Percentiles rank a stretch among this genome's conserved stretches.
Evolutionary conservation across 2,797 vertebrate species (phyloP).

Genomic region (Propithecus perrieri): DNA sequence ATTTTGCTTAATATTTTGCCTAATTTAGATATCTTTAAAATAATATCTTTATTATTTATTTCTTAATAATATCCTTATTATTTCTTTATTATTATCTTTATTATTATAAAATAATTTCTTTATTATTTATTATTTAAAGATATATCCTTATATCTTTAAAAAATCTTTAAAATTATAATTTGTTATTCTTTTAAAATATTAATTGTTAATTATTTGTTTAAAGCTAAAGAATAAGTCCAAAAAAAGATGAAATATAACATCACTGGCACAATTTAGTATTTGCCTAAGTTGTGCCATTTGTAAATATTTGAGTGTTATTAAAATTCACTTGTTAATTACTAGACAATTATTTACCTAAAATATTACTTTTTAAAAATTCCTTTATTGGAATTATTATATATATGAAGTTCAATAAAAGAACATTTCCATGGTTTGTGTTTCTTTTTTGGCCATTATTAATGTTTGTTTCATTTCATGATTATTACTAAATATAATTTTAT

Average conservation of each 20-base stretch:
- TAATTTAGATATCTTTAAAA: constrained; percentile 51
- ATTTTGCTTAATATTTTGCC: constrained; percentile 50
- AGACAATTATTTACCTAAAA: constrained; percentile 53
- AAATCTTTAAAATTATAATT: constrained; percentile 37
- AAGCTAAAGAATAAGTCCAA: constrained; percentile 35
- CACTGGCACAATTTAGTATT: constrained; percentile 26
- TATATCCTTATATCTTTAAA: not conserved
- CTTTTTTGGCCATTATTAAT: not conserved
- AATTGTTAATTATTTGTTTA: not conserved
- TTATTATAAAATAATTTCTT: constrained; percentile 12
- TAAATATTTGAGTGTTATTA: constrained; percentile 59
- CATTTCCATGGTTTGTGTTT: constrained; percentile 17
- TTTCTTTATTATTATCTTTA: not conserved
- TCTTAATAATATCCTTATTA: not conserved
- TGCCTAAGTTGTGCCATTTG: constrained; percentile 26
- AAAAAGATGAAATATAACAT: constrained; percentile 33
- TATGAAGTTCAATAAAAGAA: not conserved
- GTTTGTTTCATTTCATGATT: constrained; percentile 12
- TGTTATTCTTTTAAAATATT: constrained; percentile 47
- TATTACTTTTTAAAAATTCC: constrained; percentile 20
- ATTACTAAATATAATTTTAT: constrained; percentile 26
- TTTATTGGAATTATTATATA: constrained; percentile 3
- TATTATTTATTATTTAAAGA: constrained; percentile 13
- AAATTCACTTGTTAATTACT: constrained; percentile 62
- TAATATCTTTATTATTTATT: constrained; percentile 44